Conservation (phyloP, 1,140 invertebrate genomes). For the Caenorhabditis briggsae region DNA sequence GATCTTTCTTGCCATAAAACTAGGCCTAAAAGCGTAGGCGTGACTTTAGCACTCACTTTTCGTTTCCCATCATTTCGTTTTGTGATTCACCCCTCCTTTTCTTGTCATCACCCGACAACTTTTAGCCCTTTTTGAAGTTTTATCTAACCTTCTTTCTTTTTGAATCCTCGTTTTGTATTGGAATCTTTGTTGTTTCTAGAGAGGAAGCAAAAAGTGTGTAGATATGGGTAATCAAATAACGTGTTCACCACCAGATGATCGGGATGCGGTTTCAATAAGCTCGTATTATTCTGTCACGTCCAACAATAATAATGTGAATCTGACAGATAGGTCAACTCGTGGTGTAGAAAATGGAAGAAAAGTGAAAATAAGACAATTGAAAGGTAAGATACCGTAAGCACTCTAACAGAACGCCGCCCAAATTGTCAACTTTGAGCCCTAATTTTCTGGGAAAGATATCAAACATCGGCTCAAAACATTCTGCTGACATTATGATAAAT, state of each 20-base stretch:
- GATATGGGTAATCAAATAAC: conserved; percentile 42
- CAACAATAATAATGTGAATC: background rate
- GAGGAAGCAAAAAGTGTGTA: background rate
- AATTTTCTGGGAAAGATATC: too few relatives aligned
- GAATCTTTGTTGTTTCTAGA: background rate
- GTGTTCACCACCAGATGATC: conserved; percentile 26
- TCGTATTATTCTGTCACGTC: conserved; percentile 37
- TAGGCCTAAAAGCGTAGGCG: conserved; percentile 19
- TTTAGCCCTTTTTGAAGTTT: background rate
- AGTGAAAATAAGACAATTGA: background rate
- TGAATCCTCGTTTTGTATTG: background rate
- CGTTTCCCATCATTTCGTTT: conserved; percentile 49
- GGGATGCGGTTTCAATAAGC: conserved; percentile 1
- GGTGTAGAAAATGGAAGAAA: conserved; percentile 13
- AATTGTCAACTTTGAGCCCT: too few relatives aligned
- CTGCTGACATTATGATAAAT: too few relatives aligned
- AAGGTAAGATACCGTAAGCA: too few relatives aligned
- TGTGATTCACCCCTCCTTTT: conserved; percentile 5
- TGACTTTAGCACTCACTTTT: conserved; percentile 26
- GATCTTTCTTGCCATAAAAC: background rate
- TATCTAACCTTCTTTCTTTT: background rate
- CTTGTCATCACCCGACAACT: background rate
- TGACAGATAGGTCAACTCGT: background rate
- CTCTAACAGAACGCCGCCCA: too few relatives aligned
- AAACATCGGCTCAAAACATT: too few relatives aligned